A percentile compares a stretch with the other conserved stretches of the same genome.
Conservation (phyloP, 2,888 invertebrate genomes). For the Coelinius sp. region DNA sequence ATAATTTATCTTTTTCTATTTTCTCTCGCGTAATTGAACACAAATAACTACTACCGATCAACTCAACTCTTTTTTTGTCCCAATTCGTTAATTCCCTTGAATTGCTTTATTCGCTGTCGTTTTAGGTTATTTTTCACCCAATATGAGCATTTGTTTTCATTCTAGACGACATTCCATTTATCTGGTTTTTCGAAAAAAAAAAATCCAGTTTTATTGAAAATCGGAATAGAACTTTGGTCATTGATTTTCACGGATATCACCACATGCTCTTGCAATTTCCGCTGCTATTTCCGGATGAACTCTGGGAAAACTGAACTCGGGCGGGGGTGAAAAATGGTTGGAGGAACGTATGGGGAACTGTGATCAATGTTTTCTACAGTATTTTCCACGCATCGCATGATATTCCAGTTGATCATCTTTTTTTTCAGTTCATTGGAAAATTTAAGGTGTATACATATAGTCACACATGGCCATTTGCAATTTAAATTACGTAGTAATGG, state of each 20-base stretch:
- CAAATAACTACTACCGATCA: too few species aligned
- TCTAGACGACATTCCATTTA: not conserved
- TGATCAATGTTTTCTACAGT: not conserved
- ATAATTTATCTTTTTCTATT: too few species aligned
- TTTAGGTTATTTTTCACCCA: not conserved
- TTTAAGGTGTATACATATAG: not conserved
- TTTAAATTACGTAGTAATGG: constrained; percentile 13
- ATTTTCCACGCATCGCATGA: not conserved
- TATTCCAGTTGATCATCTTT: not conserved
- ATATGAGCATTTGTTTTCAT: not conserved
- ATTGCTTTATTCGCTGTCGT: not conserved
- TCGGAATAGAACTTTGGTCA: not conserved
- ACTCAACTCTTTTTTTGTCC: too few species aligned
- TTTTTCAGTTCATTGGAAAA: not conserved
- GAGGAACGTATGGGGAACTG: not conserved
- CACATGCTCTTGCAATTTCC: constrained; percentile 3
- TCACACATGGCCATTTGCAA: not conserved
- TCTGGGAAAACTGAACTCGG: constrained; percentile 1
- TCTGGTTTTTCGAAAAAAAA: not conserved
- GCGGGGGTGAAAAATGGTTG: not conserved
- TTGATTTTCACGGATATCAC: not conserved
- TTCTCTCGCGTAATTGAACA: too few species aligned
- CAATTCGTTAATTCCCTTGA: too few species aligned
- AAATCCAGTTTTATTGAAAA: not conserved
- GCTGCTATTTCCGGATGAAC: constrained; percentile 1